phyloP scores from a whole-genome alignment of 2,888 invertebrate genomes.

The Mantis religiosa region DNA sequence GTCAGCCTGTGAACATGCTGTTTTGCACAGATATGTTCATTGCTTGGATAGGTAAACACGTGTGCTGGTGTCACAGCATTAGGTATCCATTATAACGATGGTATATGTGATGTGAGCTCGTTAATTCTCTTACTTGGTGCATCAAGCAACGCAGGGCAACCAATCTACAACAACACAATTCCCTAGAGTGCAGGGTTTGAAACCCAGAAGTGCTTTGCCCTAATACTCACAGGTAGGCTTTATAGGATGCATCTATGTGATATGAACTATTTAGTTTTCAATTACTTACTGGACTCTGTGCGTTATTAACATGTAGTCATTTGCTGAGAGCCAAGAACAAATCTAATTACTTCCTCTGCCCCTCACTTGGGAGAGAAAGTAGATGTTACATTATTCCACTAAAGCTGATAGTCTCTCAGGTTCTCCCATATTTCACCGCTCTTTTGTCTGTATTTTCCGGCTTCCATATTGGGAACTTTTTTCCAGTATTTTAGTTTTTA shows the following conservation, averaged over 20 bases:
- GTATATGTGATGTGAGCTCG: background rate
- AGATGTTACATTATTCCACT: too few relatives aligned
- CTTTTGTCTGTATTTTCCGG: too few relatives aligned
- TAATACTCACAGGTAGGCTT: background rate
- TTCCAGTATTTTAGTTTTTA: too few relatives aligned
- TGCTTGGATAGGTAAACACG: background rate
- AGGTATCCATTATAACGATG: background rate
- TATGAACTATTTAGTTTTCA: background rate
- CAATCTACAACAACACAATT: background rate
- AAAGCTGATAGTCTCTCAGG: too few relatives aligned
- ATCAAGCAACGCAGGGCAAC: background rate
- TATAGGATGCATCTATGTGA: background rate
- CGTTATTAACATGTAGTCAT: too few relatives aligned
- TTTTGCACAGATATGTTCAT: background rate
- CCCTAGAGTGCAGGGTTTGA: background rate
- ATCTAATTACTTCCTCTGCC: too few relatives aligned
- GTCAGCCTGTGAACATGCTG: background rate
- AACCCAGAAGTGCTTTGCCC: background rate
- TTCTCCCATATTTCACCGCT: too few relatives aligned
- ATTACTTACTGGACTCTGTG: background rate
- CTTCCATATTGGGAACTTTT: too few relatives aligned
- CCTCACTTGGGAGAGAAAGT: too few relatives aligned
- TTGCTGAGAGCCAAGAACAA: too few relatives aligned
- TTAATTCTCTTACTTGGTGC: background rate
- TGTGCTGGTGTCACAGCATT: background rate